A percentile compares a stretch with the other conserved stretches of the same genome.
Conservation (phyloP, 2,888 invertebrate species). For the Heliconius ismenius region DNA sequence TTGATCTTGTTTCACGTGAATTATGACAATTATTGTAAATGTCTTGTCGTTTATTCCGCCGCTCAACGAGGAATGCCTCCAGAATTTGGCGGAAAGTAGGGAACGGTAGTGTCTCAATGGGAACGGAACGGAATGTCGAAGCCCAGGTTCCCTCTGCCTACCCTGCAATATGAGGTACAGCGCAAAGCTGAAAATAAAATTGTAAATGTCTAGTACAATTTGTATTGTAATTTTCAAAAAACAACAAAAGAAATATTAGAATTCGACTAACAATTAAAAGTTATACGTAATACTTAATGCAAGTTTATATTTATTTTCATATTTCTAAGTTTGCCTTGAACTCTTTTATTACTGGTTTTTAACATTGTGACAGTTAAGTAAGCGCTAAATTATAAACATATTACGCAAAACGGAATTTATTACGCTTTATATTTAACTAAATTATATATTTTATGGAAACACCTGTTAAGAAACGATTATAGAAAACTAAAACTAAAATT, state of each 20-base stretch:
- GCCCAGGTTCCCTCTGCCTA: too few relatives aligned
- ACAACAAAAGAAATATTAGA: neutral
- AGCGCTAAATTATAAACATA: neutral
- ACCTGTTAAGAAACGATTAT: neutral
- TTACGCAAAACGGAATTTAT: constrained; percentile 8
- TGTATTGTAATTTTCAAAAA: too few relatives aligned
- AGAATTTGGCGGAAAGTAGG: too few relatives aligned
- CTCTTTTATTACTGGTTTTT: constrained; percentile 27
- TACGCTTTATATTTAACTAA: neutral
- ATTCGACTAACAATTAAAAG: neutral
- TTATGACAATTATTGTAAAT: too few relatives aligned
- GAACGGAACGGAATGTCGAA: too few relatives aligned
- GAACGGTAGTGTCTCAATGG: too few relatives aligned
- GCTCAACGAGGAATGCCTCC: too few relatives aligned
- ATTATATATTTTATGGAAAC: constrained; percentile 1
- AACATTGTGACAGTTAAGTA: constrained; percentile 20
- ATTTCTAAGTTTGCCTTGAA: constrained; percentile 25
- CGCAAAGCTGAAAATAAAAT: too few relatives aligned
- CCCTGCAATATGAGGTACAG: too few relatives aligned
- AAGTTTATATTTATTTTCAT: constrained; percentile 3
- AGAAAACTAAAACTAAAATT: neutral
- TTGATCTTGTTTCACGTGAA: neutral
- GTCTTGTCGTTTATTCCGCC: too few relatives aligned
- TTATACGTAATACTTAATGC: neutral
- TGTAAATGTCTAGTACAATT: too few relatives aligned